These are phyloP conservation scores for Hirtodrosophila cameraria DNA, from an alignment of 2,888 invertebrate genomes.

Conservation along the genomic window DNA sequence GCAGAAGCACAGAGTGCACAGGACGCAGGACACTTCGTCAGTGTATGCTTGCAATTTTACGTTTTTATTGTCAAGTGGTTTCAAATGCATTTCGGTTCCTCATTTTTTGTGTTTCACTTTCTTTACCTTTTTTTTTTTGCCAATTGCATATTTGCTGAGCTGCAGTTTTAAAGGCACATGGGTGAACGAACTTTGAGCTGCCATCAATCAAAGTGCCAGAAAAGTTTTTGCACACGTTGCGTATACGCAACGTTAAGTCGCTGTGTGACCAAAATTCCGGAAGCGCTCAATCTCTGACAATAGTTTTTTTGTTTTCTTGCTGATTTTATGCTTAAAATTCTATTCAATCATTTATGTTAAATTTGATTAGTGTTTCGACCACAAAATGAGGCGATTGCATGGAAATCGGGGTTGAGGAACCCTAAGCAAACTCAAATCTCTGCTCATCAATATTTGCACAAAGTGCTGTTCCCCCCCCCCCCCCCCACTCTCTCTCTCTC, in stretches of 20 bases:
- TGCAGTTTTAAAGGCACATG: conserved; percentile 26
- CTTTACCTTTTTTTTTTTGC: not conserved
- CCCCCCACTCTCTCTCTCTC: not conserved
- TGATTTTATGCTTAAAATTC: conserved; percentile 68
- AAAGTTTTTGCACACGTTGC: conserved; percentile 51
- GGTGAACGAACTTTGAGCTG: conserved; percentile 54
- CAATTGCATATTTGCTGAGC: conserved; percentile 21
- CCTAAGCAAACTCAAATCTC: conserved; percentile 46
- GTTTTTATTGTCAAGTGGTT: conserved; percentile 74
- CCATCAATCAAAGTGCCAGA: conserved; percentile 62
- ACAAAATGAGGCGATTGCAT: conserved; percentile 17
- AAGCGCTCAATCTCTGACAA: conserved; percentile 73
- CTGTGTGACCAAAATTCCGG: conserved; percentile 25
- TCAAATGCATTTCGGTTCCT: conserved; percentile 58
- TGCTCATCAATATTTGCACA: conserved; percentile 66
- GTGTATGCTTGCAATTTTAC: conserved; percentile 61
- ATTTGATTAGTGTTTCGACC: conserved; percentile 69
- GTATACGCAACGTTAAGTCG: conserved; percentile 46
- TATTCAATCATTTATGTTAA: conserved; percentile 79
- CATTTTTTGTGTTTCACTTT: not conserved
- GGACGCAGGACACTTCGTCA: conserved; percentile 41
- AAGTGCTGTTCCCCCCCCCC: not conserved
- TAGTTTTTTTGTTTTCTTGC: not conserved
- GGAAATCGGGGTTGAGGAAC: conserved; percentile 39
- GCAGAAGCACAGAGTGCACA: no score